Conservation (phyloP, 2,888 invertebrate genomes). For the Anagyrus pseudococci region DNA sequence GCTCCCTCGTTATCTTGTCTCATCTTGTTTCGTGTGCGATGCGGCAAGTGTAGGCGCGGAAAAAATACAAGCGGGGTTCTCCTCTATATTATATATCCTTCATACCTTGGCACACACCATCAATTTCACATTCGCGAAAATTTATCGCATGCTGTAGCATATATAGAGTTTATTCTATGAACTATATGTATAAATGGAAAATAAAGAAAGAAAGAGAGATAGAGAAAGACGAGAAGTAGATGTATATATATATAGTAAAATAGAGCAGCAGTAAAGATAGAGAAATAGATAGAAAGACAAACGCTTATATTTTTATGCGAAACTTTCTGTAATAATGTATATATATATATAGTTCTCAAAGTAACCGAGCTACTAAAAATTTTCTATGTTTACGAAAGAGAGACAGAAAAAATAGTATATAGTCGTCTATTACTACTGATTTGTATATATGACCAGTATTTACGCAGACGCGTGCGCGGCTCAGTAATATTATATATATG, state of each 20-base stretch:
- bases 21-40: not conserved
- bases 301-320: slow-evolving; percentile 35
- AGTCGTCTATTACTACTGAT: slow-evolving; percentile 35
- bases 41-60: not conserved
- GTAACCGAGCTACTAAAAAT: slow-evolving; percentile 35
- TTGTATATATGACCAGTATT: slow-evolving; percentile 33
- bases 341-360: slow-evolving; percentile 24
- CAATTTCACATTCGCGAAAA: slow-evolving; percentile 34
- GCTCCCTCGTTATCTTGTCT: no score
- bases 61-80: slow-evolving; percentile 19
- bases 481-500: slow-evolving; percentile 25
- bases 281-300: slow-evolving; percentile 37
- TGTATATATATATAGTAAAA: slow-evolving; percentile 25
- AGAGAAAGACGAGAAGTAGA: slow-evolving; percentile 35
- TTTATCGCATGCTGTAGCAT: slow-evolving; percentile 35
- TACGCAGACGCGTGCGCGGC: slow-evolving; percentile 39
- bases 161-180: slow-evolving; percentile 29
- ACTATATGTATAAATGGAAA: slow-evolving; percentile 22
- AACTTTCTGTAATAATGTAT: slow-evolving; percentile 26
- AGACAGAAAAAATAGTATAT: slow-evolving; percentile 26
- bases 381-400: slow-evolving; percentile 35
- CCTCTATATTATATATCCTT: slow-evolving; percentile 24
- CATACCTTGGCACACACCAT: slow-evolving; percentile 30
- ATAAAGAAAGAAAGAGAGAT: slow-evolving; percentile 23
- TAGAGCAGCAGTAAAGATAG: slow-evolving; percentile 24